phyloP scores from a whole-genome alignment of 2,888 invertebrate genomes.

The Drosophila nr. perissopoda region DNA sequence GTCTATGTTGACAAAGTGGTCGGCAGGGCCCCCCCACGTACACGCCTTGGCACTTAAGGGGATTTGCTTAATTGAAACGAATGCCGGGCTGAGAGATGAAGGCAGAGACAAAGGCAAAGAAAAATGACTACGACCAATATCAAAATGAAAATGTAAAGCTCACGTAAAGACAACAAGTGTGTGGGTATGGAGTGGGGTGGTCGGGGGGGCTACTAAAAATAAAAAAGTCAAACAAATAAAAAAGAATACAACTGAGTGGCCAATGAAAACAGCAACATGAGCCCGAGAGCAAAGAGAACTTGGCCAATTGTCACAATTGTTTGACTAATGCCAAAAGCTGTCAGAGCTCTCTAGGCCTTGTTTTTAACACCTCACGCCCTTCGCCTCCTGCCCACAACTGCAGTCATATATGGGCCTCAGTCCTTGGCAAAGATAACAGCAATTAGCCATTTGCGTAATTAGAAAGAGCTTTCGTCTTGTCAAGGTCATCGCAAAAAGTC shows the following conservation, averaged over 20 bases:
- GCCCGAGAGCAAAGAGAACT: slow-evolving; percentile 23
- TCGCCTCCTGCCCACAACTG: background rate
- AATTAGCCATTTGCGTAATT: slow-evolving; percentile 71
- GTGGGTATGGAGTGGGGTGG: background rate
- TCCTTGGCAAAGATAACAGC: slow-evolving; percentile 24
- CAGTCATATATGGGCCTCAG: slow-evolving; percentile 3
- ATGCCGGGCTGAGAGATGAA: slow-evolving; percentile 54
- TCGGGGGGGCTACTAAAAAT: slow-evolving; percentile 8
- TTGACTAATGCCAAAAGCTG: slow-evolving; percentile 60
- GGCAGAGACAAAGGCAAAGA: slow-evolving; percentile 39
- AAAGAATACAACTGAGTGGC: slow-evolving; percentile 51
- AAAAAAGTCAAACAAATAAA: slow-evolving; percentile 62
- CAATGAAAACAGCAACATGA: slow-evolving; percentile 34
- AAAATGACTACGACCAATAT: slow-evolving; percentile 44
- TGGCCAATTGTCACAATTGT: slow-evolving; percentile 50
- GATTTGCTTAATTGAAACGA: slow-evolving; percentile 82
- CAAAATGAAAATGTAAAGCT: slow-evolving; percentile 55
- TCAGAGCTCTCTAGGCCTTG: slow-evolving; percentile 26
- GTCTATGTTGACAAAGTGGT: slow-evolving; percentile 60
- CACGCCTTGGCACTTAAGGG: slow-evolving; percentile 80
- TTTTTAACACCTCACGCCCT: slow-evolving; percentile 12
- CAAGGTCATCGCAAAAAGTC: slow-evolving; percentile 27
- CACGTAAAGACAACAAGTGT: slow-evolving; percentile 41
- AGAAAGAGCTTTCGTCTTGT: slow-evolving; percentile 34
- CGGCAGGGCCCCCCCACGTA: slow-evolving; percentile 51